phyloP scores from a whole-genome alignment of 2,113 vertebrate genomes.

The Pogona vitticeps region DNA sequence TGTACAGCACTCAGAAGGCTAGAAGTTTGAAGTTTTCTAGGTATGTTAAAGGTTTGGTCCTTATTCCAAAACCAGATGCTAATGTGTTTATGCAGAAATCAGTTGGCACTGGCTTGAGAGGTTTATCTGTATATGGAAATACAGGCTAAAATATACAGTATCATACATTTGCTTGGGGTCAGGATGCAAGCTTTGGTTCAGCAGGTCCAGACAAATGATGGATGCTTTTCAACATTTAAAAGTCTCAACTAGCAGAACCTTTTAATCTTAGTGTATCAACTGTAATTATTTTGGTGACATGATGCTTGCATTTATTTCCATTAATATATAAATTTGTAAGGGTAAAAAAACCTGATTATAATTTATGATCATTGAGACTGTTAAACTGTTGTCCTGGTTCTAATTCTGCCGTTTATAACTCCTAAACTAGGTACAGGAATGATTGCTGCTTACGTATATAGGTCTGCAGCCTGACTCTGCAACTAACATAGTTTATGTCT shows the following conservation, averaged over 20 bases:
- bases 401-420: not conserved
- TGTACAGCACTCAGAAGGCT: slow-evolving; percentile 41
- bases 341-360: not conserved
- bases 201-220: not conserved
- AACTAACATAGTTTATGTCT: not conserved
- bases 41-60: slow-evolving; percentile 41
- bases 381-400: not conserved
- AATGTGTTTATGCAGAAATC: not conserved
- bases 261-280: not conserved
- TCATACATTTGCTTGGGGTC: not conserved
- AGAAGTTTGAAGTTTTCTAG: slow-evolving; percentile 53
- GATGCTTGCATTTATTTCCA: not conserved
- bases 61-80: slow-evolving; percentile 36
- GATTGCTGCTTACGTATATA: not conserved
- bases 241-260: not conserved
- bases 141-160: not conserved
- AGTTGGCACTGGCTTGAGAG: not conserved
- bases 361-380: not conserved
- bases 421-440: not conserved
- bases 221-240: not conserved
- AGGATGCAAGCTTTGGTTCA: not conserved
- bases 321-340: not conserved
- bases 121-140: not conserved
- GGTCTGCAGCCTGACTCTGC: not conserved
- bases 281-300: not conserved